These are phyloP conservation scores for Drosophila formosana DNA, from an alignment of 2,888 invertebrate genomes.

Conservation along the genomic window DNA sequence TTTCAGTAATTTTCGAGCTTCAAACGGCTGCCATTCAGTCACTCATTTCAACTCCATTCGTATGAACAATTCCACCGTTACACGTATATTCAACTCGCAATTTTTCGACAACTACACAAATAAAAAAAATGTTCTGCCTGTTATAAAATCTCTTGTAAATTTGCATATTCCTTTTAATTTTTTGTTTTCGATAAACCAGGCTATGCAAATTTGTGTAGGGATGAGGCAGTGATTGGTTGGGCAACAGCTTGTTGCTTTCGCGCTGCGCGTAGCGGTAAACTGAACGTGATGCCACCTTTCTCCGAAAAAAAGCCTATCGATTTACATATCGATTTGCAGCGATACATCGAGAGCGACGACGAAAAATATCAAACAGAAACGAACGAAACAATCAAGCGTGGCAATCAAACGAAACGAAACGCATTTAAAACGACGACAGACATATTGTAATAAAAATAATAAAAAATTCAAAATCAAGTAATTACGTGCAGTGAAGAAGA, in stretches of 20 bases:
- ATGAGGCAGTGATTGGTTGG: neutral
- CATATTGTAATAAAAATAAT: conserved; percentile 25
- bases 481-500: neutral
- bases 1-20: no score
- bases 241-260: conserved; percentile 40
- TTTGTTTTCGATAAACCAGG: neutral
- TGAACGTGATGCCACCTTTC: conserved; percentile 8
- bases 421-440: conserved; percentile 54
- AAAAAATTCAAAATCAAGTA: conserved; percentile 3
- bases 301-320: conserved; percentile 21
- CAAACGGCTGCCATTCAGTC: no score
- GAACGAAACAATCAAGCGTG: conserved; percentile 44
- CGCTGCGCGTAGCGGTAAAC: conserved; percentile 13
- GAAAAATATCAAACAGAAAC: conserved; percentile 52
- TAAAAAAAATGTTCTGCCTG: neutral
- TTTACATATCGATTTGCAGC: conserved; percentile 40
- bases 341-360: conserved; percentile 35
- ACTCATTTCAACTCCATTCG: neutral
- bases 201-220: no score
- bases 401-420: conserved; percentile 68
- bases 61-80: no score
- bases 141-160: neutral
- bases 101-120: neutral
- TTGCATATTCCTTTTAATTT: neutral
- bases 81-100: no score